Evolutionary conservation across 1,140 invertebrate genomes (phyloP).

Genomic region (fruit fly (Drosophila melanogaster)): Release_6_plus_ISO1_MT NT_033779.5:10153501-10154000

Average conservation of each 20-base stretch:
- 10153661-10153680: slow-evolving; percentile 86
- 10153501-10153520: background rate
- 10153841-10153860: slow-evolving; percentile 31
- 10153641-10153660: slow-evolving; percentile 89
- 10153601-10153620: slow-evolving; percentile 97
- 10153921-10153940: slow-evolving; percentile 21
- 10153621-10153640: slow-evolving; percentile 97
- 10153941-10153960: slow-evolving; percentile 59
- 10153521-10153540: background rate
- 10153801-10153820: slow-evolving; percentile 83
- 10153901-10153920: slow-evolving; percentile 52
- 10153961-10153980: slow-evolving; percentile 87
- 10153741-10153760: slow-evolving; percentile 95
- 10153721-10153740: slow-evolving; percentile 91
- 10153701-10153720: slow-evolving; percentile 92
- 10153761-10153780: slow-evolving; percentile 94
- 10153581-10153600: slow-evolving; percentile 96
- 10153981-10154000: slow-evolving; percentile 91
- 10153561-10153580: slow-evolving; percentile 91
- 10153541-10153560: slow-evolving; percentile 19
- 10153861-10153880: slow-evolving; percentile 86
- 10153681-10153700: slow-evolving; percentile 89
- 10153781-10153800: slow-evolving; percentile 94
- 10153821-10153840: too few relatives aligned
- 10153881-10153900: slow-evolving; percentile 84